Evolutionary conservation across 2,888 invertebrate species (phyloP), one percentile per base, ranked within the genome.

Genomic region (Heliconius charithonia): DNA sequence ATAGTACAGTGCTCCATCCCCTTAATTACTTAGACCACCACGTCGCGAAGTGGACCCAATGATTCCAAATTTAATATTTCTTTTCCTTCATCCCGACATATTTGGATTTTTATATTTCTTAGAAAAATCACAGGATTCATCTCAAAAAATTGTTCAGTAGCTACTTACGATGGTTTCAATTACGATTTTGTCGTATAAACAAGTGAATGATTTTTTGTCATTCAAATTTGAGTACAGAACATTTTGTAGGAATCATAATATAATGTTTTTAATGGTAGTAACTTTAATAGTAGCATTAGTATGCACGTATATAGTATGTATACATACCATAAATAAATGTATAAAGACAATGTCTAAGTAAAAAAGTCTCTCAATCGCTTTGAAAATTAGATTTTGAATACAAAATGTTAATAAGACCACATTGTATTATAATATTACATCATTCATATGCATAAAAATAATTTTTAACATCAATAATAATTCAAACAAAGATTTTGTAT

Each of bases 41-140:
- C n/a, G 70, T 65, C 25, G 45, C 51, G 45, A 75, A 71, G 62
- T 51, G 10, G 25, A 74, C 66, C 71, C 25, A 25, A 66, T 77
- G 45, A 41, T 51, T 22, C 2, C 66, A 16, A 29, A 16, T 7
- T 45, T 76, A 65, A 69, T 77, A 66, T 62, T 62, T 45, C n/a
- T 37, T 78, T 78, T 75, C 13, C 13, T 62, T 62, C 4, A 37
- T 22, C 25, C 22, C 27, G 3, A 22, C 19, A 4, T 41, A 41
- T 45, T 25, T 70, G 0, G 0, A 51, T 10, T 22, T 70, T n/a
- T 51, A 67, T 16, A 12, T 45, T 45, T 19, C 19, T 70, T 25
- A 27, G 25, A 10, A 22, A 45, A 41, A 22, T 51, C 19, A 9
- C 2, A 9, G 27, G 19, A 45, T 51, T 22, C 4, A 9, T 32